A percentile compares a stretch with the other conserved stretches of the same genome.
phyloP scores from a whole-genome alignment of 2,113 vertebrate genomes.

The Hymenochirus boettgeri region DNA sequence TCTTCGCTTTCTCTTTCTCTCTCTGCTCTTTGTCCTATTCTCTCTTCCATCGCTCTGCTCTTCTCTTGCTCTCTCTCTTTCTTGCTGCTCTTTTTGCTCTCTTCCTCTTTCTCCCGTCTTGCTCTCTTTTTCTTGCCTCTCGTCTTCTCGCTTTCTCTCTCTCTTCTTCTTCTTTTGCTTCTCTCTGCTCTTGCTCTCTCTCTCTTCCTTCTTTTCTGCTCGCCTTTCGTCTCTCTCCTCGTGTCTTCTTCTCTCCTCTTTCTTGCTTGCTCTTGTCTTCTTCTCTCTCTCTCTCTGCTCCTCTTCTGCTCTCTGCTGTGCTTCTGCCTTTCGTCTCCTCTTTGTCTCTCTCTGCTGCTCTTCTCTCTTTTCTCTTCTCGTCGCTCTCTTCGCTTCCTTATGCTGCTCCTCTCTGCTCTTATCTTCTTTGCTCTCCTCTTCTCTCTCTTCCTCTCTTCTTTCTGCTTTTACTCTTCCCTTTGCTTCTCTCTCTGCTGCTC shows the following conservation, averaged over 20 bases:
- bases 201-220: background rate
- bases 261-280: background rate
- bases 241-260: background rate
- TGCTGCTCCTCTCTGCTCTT: background rate
- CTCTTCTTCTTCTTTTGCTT: background rate
- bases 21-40: background rate
- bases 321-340: background rate
- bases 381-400: background rate
- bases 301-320: background rate
- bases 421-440: background rate
- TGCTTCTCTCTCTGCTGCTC: too few species aligned
- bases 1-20: background rate
- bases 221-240: background rate
- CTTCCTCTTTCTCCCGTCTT: background rate
- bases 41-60: background rate
- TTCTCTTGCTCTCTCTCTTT: background rate
- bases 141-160: background rate
- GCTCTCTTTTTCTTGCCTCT: background rate
- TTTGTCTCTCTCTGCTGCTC: background rate
- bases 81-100: background rate
- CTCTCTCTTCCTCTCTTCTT: too few species aligned
- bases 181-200: background rate
- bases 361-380: background rate
- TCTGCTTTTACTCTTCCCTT: too few species aligned
- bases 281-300: background rate